Conservation (phyloP, 1,140 invertebrate species). For the Hylaeus anthracinus region DNA sequence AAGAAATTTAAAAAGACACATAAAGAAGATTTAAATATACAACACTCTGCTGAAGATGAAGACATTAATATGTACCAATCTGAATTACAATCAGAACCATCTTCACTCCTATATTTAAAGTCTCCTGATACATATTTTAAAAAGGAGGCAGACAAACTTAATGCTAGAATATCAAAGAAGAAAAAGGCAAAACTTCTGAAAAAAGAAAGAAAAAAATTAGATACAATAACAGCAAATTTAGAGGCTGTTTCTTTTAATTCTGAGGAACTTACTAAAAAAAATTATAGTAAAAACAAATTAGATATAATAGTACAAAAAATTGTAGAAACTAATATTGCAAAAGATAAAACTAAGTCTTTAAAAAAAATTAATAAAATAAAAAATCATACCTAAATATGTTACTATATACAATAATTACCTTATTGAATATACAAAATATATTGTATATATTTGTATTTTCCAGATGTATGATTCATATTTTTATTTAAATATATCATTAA, state of each 20-base stretch:
- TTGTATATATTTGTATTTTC: conserved; percentile 17
- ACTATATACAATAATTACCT: not conserved
- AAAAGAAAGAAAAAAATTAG: conserved; percentile 48
- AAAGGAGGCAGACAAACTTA: conserved; percentile 34
- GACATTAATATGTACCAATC: not conserved
- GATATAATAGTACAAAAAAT: conserved; percentile 4
- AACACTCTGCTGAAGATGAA: not conserved
- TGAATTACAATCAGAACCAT: not conserved
- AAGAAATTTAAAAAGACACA: conserved; percentile 36
- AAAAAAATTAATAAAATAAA: not conserved
- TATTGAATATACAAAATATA: not conserved
- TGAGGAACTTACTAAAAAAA: conserved; percentile 12
- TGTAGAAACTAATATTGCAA: not conserved
- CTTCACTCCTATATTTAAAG: not conserved
- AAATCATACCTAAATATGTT: not conserved
- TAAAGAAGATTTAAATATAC: not conserved
- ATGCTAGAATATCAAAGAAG: conserved; percentile 56
- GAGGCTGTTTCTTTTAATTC: conserved; percentile 41
- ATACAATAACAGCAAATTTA: conserved; percentile 46
- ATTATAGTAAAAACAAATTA: conserved; percentile 14
- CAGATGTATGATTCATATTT: conserved; percentile 24
- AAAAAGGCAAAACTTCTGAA: conserved; percentile 48
- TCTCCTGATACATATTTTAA: not conserved
- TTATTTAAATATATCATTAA: conserved; percentile 1
- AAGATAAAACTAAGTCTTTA: not conserved